These are phyloP conservation scores for Crocallis elinguaria DNA, from an alignment of 2,888 invertebrate genomes.

Conservation along the genomic window DNA sequence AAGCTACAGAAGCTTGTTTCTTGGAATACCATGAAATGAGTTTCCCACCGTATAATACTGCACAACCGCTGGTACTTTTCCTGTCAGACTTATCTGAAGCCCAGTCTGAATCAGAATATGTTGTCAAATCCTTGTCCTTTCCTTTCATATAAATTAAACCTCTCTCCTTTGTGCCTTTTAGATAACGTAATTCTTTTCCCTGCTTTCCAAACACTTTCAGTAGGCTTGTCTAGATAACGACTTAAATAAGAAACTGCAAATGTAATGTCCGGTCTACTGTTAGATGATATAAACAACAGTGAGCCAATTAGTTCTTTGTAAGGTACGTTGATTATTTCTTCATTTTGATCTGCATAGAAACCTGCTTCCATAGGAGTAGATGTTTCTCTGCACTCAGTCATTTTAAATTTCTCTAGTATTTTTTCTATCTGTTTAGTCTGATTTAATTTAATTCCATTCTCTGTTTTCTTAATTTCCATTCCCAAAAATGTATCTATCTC, in stretches of 20 bases:
- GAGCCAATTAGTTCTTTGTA: not conserved
- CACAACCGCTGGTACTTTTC: not conserved
- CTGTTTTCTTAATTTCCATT: constrained; percentile 18
- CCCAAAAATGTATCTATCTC: constrained; percentile 11
- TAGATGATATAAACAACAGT: not conserved
- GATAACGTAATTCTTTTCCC: too few relatives aligned
- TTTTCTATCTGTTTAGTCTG: constrained; percentile 20
- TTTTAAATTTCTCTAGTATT: constrained; percentile 17
- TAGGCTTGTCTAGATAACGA: not conserved
- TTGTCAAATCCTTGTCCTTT: not conserved
- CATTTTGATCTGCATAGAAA: too few relatives aligned
- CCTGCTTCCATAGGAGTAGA: too few relatives aligned
- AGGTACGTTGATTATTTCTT: not conserved
- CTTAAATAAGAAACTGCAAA: not conserved
- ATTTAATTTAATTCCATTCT: constrained; percentile 14
- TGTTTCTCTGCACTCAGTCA: constrained; percentile 11
- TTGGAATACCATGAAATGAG: too few relatives aligned
- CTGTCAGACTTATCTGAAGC: not conserved
- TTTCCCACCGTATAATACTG: too few relatives aligned
- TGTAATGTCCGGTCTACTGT: not conserved
- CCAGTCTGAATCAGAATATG: constrained; percentile 24
- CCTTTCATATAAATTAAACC: too few relatives aligned
- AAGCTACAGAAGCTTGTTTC: not conserved
- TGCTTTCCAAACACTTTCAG: too few relatives aligned
- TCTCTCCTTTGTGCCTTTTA: too few relatives aligned